These are phyloP conservation scores for Acanthopleura granulata DNA, from an alignment of 2,888 invertebrate genomes.

Conservation along the genomic window DNA sequence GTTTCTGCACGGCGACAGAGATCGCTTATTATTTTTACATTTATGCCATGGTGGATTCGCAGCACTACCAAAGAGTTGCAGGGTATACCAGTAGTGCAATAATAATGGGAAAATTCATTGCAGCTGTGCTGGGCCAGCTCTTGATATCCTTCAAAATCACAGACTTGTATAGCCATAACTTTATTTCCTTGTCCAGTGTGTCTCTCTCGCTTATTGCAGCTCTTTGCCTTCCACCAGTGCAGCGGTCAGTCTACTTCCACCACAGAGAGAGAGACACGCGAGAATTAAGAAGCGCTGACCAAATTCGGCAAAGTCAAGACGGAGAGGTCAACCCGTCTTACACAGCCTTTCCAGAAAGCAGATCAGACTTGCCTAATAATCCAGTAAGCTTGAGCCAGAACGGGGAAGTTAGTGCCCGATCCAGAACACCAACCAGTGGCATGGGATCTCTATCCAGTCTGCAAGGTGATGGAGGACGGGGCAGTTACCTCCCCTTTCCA, in stretches of 20 bases:
- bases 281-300: too few relatives aligned
- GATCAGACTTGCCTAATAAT: background rate
- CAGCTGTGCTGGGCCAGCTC: too few relatives aligned
- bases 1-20: slow-evolving; percentile 88
- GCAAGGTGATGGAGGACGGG: background rate
- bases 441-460: background rate
- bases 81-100: too few relatives aligned
- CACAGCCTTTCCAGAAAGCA: background rate
- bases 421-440: background rate
- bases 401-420: background rate
- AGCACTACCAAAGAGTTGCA: too few relatives aligned
- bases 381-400: background rate
- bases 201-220: too few relatives aligned
- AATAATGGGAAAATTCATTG: too few relatives aligned
- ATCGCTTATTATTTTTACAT: slow-evolving; percentile 95
- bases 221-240: too few relatives aligned
- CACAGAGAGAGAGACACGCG: too few relatives aligned
- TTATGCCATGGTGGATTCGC: slow-evolving; percentile 94
- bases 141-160: too few relatives aligned
- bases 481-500: slow-evolving; percentile 4
- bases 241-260: too few relatives aligned
- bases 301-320: background rate
- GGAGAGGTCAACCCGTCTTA: background rate
- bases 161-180: too few relatives aligned
- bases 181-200: too few relatives aligned